Evolutionary conservation across 2,797 vertebrate genomes (phyloP).

Genomic region (Staurois parvus): DNA sequence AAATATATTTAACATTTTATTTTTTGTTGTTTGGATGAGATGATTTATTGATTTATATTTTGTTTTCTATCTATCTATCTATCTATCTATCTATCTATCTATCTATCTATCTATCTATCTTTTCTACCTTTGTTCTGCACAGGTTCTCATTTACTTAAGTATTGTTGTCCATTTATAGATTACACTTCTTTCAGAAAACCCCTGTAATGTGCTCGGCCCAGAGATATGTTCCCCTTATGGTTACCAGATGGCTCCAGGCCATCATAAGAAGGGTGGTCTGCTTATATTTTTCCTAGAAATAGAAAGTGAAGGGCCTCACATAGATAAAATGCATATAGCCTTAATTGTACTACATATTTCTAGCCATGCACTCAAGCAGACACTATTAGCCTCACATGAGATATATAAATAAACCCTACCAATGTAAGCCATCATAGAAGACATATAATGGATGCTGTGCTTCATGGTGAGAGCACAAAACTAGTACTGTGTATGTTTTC

Average conservation of each 20-base stretch:
- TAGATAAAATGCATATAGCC: constrained; percentile 55
- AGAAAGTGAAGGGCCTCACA: constrained; percentile 43
- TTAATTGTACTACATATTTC: constrained; percentile 52
- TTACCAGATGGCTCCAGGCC: constrained; percentile 50
- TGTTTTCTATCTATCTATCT: constrained; percentile 18
- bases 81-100: constrained; percentile 10
- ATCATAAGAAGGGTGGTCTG: constrained; percentile 47
- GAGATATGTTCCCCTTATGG: constrained; percentile 35
- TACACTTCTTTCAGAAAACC: background rate
- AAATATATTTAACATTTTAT: no score
- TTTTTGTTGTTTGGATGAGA: no score
- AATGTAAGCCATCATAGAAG: background rate
- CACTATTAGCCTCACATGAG: constrained; percentile 43
- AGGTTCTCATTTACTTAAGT: background rate
- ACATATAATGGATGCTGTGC: background rate
- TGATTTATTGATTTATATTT: no score
- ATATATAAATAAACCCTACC: constrained; percentile 36
- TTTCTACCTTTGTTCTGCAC: background rate
- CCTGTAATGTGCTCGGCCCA: background rate
- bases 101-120: no score
- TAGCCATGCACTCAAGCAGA: constrained; percentile 50
- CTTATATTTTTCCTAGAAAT: constrained; percentile 57
- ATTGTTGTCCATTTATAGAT: background rate
- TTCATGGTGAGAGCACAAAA: background rate
- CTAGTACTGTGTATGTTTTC: background rate